Base-by-base conservation (phyloP, 2,113 vertebrate genomes). In the Lathamus discolor region DNA sequence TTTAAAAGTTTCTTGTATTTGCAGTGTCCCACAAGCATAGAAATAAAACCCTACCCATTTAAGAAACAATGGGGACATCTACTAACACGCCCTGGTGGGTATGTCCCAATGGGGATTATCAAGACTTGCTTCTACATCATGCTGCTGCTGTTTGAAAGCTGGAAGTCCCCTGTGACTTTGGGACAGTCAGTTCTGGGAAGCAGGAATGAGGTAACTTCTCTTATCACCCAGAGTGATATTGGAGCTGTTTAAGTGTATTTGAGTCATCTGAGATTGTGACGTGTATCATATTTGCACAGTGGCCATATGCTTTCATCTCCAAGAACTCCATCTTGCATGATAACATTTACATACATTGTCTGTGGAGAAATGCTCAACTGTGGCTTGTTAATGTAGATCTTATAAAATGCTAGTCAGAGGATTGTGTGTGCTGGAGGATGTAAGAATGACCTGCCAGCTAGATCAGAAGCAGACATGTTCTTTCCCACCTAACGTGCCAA, bases 391-490 rank as follows among this genome's bases (percentile, higher is more conserved):
- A 54, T 12, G n/a, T 89, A 62, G 82, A 66, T n/a, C 78, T 87
- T 82, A 23, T 1, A 24, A 86, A 92, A 86, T 72, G 44, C 87
- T 92, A 87, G 64, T 84, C 83, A 64, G 86, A 75, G 86, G 43
- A 23, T 51, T 0, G 0, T 23, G 68, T 77, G 66, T 86, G 62
- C 86, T 85, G 90, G 57, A 76, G 76, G 82, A 80, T 1, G 0
- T 59, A 66, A 80, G 84, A 52, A 22, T 3, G 5, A 64, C 54
- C 63, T 87, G 78, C 84, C 91, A 83, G 82, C 85, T 77, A 84
- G 77, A 63, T 90, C 75, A 95, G 78, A 87, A 54, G 73, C 83
- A 87, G 86, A 74, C 77, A 11, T 70, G 84, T 84, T 81, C 64
- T 78, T 89, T 88, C 75, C 78, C 87, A 51, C 70, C 67, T 85